phyloP scores from a whole-genome alignment of 2,797 vertebrate species.

The Cichlasoma orientale region DNA sequence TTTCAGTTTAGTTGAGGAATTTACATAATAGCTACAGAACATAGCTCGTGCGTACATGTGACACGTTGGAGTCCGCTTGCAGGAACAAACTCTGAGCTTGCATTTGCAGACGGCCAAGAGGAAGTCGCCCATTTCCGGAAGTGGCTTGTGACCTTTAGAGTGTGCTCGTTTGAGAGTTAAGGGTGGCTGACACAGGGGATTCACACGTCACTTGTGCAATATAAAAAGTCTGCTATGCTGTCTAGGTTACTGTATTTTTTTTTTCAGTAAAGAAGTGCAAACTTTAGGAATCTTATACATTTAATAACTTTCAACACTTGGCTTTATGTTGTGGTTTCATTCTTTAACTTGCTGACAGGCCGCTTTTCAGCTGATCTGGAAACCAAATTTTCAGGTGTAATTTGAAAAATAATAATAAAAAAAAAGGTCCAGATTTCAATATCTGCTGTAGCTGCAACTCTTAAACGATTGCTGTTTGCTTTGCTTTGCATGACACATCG shows the following conservation, averaged over 20 bases:
- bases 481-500: background rate
- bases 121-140: constrained; percentile 82
- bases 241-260: background rate
- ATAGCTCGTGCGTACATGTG: background rate
- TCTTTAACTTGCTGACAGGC: background rate
- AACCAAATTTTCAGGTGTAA: background rate
- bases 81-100: constrained; percentile 42
- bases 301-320: background rate
- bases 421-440: background rate
- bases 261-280: background rate
- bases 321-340: background rate
- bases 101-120: constrained; percentile 64
- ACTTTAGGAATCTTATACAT: background rate
- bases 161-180: constrained; percentile 61
- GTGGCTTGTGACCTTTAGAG: constrained; percentile 81
- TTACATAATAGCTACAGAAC: background rate
- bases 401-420: background rate
- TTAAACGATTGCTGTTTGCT: background rate
- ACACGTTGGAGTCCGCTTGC: background rate
- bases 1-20: background rate
- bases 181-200: constrained; percentile 23
- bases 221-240: background rate
- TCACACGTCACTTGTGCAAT: background rate
- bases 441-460: background rate
- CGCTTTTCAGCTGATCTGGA: background rate